Evolutionary conservation across 2,797 vertebrate genomes (phyloP).

Genomic region (Xiphophorus birchmanni): DNA sequence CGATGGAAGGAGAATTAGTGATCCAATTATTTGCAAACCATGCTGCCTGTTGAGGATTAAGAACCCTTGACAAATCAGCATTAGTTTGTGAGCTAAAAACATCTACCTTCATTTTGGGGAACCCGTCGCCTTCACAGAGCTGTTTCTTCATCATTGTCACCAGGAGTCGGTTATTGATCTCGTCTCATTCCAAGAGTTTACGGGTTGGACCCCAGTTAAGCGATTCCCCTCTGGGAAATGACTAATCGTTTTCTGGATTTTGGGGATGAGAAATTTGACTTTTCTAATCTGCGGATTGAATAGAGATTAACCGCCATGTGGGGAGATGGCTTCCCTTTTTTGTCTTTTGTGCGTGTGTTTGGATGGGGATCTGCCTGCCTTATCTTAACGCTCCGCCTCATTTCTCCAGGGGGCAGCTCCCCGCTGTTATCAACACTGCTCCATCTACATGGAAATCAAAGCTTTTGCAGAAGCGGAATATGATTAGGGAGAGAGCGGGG

Average conservation of each 20-base stretch:
- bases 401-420: conserved; percentile 65
- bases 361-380: conserved; percentile 62
- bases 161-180: conserved; percentile 59
- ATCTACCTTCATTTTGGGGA: conserved; percentile 14
- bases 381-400: conserved; percentile 71
- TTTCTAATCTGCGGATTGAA: conserved; percentile 70
- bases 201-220: conserved; percentile 36
- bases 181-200: conserved; percentile 27
- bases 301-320: conserved; percentile 72
- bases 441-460: conserved; percentile 77
- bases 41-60: background rate
- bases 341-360: conserved; percentile 43
- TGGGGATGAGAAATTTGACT: conserved; percentile 54
- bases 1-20: background rate
- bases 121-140: conserved; percentile 22
- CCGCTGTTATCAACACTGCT: conserved; percentile 55
- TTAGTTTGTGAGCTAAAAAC: background rate
- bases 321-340: conserved; percentile 50
- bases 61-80: background rate
- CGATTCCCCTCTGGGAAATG: conserved; percentile 57
- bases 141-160: conserved; percentile 27
- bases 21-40: background rate
- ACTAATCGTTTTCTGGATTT: conserved; percentile 59
- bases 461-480: conserved; percentile 68
- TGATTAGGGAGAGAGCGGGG: conserved; percentile 44